These are phyloP conservation scores for Pseudococcus jackbeardsleyi DNA, from an alignment of 2,888 invertebrate species.

Conservation along the genomic window DNA sequence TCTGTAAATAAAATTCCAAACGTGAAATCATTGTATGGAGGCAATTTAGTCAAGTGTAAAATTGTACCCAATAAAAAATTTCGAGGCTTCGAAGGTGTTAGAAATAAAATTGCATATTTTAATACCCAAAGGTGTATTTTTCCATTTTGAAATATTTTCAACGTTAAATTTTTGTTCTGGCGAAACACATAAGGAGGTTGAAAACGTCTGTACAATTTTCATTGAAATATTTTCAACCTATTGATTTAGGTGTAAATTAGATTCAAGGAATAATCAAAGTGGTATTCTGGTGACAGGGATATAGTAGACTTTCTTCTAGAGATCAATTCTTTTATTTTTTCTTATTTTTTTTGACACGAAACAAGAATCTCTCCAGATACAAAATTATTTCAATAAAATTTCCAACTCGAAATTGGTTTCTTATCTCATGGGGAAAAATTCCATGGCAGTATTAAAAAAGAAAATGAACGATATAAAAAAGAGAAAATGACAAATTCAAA, in stretches of 20 bases:
- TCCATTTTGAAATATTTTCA: neutral
- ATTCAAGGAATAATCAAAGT: no score
- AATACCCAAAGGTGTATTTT: neutral
- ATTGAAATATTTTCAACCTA: neutral
- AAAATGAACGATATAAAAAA: no score
- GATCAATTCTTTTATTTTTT: no score
- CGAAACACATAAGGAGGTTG: neutral
- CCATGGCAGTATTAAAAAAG: no score
- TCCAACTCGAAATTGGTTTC: no score
- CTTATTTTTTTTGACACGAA: no score
- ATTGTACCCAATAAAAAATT: neutral
- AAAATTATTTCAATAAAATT: no score
- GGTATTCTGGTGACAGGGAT: no score
- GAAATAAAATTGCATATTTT: neutral
- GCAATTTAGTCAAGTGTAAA: neutral
- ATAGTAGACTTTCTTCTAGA: no score
- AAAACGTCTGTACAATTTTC: neutral
- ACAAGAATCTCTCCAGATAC: no score
- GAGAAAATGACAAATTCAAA: no score
- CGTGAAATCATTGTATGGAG: neutral
- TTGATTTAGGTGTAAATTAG: neutral
- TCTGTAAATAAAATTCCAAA: neutral
- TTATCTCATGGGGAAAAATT: no score
- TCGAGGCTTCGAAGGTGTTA: neutral
- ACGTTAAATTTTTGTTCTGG: neutral